Evolutionary conservation across 2,113 vertebrate species (phyloP).

Genomic region (Tretioscincus oriximinensis): DNA sequence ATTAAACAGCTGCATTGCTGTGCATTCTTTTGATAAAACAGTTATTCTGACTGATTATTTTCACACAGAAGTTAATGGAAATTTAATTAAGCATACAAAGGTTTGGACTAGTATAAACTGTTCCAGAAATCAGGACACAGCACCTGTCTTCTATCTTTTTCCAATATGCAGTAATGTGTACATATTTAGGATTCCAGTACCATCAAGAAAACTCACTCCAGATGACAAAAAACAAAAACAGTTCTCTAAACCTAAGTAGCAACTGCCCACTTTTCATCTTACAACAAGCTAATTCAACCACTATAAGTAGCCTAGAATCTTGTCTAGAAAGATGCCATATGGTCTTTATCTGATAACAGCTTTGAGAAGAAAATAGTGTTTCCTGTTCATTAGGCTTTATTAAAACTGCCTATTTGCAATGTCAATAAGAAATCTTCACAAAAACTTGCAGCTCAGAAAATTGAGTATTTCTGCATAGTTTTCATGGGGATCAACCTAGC

Average conservation of each 20-base stretch:
- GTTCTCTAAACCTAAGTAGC: neutral
- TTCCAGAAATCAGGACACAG: neutral
- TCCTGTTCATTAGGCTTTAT: neutral
- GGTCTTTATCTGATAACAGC: neutral
- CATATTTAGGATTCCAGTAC: neutral
- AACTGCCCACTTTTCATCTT: neutral
- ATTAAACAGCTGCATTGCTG: neutral
- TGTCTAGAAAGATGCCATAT: neutral
- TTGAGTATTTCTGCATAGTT: constrained; percentile 24
- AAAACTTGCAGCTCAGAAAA: constrained; percentile 11
- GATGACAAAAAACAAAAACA: neutral
- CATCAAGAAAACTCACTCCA: neutral
- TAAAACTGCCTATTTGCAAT: constrained; percentile 8
- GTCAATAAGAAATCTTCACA: neutral
- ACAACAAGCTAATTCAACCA: constrained; percentile 2
- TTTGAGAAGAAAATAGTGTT: constrained; percentile 8
- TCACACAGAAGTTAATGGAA: neutral
- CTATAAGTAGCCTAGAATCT: neutral
- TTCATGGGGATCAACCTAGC: constrained; percentile 25
- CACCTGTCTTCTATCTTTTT: neutral
- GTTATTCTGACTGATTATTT: neutral
- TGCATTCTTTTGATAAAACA: neutral
- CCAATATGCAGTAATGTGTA: neutral
- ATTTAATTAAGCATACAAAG: neutral
- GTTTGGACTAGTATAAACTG: neutral